These are phyloP conservation scores for Danio jaintianensis DNA, from an alignment of 2,797 vertebrate genomes.

Conservation along the genomic window DNA sequence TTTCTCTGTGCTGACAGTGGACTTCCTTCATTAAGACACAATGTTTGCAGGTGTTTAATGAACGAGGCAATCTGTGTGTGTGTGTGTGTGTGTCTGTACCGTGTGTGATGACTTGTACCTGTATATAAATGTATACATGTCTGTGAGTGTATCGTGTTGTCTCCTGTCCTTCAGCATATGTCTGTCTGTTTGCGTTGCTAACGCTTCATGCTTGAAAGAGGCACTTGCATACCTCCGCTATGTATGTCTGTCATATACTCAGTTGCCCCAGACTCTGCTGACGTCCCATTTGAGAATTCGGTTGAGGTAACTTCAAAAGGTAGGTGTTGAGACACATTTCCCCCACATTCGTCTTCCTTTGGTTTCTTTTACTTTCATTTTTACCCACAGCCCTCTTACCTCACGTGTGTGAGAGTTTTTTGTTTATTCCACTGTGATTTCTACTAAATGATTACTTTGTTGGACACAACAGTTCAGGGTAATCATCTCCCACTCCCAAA, in stretches of 20 bases:
- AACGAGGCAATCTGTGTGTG: not conserved
- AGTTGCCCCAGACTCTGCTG: slow-evolving; percentile 79
- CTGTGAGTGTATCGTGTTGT: slow-evolving; percentile 18
- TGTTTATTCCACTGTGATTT: slow-evolving; percentile 70
- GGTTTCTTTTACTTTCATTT: slow-evolving; percentile 11
- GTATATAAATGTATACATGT: slow-evolving; percentile 11
- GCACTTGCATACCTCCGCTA: slow-evolving; percentile 75
- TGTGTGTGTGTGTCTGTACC: slow-evolving; percentile 46
- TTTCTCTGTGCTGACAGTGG: slow-evolving; percentile 17
- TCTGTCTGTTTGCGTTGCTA: slow-evolving; percentile 44
- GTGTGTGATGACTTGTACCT: slow-evolving; percentile 30
- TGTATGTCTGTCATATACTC: slow-evolving; percentile 83
- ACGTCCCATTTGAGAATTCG: slow-evolving; percentile 76
- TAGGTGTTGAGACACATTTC: slow-evolving; percentile 68
- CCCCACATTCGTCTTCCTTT: not conserved
- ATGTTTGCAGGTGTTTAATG: not conserved
- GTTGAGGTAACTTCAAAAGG: slow-evolving; percentile 82
- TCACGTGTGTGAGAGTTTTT: slow-evolving; percentile 47
- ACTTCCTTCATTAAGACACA: slow-evolving; percentile 12
- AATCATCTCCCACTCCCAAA: slow-evolving; percentile 2
- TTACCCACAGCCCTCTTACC: slow-evolving; percentile 32
- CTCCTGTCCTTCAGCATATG: slow-evolving; percentile 18
- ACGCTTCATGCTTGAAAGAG: slow-evolving; percentile 71
- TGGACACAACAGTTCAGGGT: slow-evolving; percentile 21
- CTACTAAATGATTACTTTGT: slow-evolving; percentile 38